Conservation (phyloP, 1,140 invertebrate species). For the Bilobella aurantiaca region DNA sequence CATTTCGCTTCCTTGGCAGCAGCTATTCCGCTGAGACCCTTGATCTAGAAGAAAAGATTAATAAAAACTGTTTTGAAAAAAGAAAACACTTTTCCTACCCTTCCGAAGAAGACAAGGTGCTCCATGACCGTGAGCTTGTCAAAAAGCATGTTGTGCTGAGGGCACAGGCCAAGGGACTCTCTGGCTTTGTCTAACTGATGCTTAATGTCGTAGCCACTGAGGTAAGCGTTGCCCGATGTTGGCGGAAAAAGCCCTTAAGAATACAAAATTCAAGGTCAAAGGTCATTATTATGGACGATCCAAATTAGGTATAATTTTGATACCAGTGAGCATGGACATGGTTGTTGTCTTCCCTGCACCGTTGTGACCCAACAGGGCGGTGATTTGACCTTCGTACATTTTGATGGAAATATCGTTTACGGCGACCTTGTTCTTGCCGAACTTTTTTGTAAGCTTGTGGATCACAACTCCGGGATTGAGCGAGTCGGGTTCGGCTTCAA, state of each 20-base stretch:
- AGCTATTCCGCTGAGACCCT: constrained; percentile 39
- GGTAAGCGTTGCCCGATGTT: constrained; percentile 52
- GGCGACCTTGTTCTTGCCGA: neutral
- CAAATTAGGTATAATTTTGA: neutral
- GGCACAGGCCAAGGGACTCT: constrained; percentile 70
- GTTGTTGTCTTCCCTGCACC: constrained; percentile 49
- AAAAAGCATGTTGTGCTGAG: constrained; percentile 91
- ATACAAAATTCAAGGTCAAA: neutral
- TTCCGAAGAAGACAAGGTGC: constrained; percentile 76
- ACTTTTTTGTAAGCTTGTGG: constrained; percentile 7
- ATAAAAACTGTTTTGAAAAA: neutral
- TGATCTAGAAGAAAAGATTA: constrained; percentile 39
- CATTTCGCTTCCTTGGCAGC: constrained; percentile 38
- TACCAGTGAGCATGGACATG: constrained; percentile 36
- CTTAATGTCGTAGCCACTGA: constrained; percentile 60
- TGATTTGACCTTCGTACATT: constrained; percentile 49
- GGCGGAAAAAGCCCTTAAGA: constrained; percentile 57
- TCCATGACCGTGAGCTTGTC: constrained; percentile 80
- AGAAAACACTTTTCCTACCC: constrained; percentile 44
- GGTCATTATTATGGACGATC: neutral
- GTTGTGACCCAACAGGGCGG: constrained; percentile 43
- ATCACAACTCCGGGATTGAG: constrained; percentile 1
- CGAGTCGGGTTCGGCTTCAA: constrained; percentile 9
- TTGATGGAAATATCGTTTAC: constrained; percentile 40
- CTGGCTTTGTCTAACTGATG: constrained; percentile 51